phyloP scores from a whole-genome alignment of 2,888 invertebrate species.

The Allygus modestus region DNA sequence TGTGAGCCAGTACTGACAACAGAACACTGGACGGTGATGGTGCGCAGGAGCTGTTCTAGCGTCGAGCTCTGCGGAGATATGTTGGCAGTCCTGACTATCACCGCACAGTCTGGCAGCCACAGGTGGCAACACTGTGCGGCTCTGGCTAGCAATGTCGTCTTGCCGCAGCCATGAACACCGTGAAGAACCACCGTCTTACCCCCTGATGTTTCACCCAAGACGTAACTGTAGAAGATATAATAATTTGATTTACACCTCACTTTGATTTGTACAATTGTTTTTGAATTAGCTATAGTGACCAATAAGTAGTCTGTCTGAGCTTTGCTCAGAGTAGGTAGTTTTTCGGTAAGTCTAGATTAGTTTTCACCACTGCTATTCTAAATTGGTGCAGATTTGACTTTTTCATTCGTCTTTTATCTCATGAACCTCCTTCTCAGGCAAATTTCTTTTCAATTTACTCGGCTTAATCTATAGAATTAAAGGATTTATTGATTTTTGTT shows the following conservation, averaged over 20 bases:
- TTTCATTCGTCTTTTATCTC: no score
- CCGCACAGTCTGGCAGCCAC: conserved; percentile 72
- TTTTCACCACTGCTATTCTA: no score
- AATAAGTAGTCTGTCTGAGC: no score
- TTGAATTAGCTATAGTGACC: no score
- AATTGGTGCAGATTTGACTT: no score
- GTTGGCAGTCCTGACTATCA: conserved; percentile 80
- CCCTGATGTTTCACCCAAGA: conserved; percentile 75
- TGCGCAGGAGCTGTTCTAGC: conserved; percentile 84
- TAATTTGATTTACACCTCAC: conserved; percentile 70
- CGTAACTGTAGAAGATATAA: conserved; percentile 80
- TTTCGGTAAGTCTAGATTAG: no score
- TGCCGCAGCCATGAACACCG: conserved; percentile 90
- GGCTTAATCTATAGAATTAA: no score
- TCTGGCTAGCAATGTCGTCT: conserved; percentile 87
- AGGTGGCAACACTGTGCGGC: conserved; percentile 77
- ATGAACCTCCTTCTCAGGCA: no score
- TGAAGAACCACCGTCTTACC: conserved; percentile 83
- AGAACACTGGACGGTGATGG: conserved; percentile 86
- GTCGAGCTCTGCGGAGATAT: conserved; percentile 83
- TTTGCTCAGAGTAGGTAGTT: no score
- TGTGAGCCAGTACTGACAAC: conserved; percentile 83
- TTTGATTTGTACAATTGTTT: no score
- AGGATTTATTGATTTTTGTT: no score
- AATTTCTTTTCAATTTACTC: no score